Evolutionary conservation across 2,888 invertebrate genomes (phyloP).

Genomic region (Entomobrya proxima): DNA sequence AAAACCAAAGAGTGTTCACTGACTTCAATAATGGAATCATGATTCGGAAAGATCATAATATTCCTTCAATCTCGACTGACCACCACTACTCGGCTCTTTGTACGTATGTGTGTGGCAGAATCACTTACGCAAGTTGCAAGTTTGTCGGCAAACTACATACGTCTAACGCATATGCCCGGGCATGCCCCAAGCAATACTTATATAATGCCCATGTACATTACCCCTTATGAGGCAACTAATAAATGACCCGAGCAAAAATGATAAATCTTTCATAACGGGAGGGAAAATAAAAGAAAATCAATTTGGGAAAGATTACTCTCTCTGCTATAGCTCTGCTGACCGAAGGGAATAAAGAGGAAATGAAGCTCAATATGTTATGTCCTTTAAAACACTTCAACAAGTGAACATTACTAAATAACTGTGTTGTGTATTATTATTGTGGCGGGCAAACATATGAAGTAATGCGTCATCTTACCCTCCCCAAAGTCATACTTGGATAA

Average conservation of each 20-base stretch:
- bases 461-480: too few species aligned
- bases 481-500: too few species aligned
- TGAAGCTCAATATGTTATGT: slow-evolving; percentile 16
- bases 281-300: slow-evolving; percentile 64
- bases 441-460: too few species aligned
- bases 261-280: slow-evolving; percentile 66
- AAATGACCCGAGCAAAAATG: slow-evolving; percentile 70
- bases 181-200: slow-evolving; percentile 3
- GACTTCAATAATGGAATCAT: slow-evolving; percentile 21
- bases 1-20: slow-evolving; percentile 16
- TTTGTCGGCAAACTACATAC: too few species aligned
- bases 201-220: neutral
- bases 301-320: slow-evolving; percentile 69
- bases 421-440: neutral
- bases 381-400: slow-evolving; percentile 45
- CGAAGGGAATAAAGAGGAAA: slow-evolving; percentile 31
- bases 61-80: too few species aligned
- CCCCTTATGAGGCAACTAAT: slow-evolving; percentile 63
- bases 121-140: neutral
- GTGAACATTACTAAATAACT: slow-evolving; percentile 7
- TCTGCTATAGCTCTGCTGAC: neutral
- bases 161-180: too few species aligned
- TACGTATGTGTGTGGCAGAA: too few species aligned
- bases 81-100: too few species aligned
- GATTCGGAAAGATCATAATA: slow-evolving; percentile 19